Base-by-base conservation (phyloP, 2,888 invertebrate species). In the Hoplodrina ambigua region DNA sequence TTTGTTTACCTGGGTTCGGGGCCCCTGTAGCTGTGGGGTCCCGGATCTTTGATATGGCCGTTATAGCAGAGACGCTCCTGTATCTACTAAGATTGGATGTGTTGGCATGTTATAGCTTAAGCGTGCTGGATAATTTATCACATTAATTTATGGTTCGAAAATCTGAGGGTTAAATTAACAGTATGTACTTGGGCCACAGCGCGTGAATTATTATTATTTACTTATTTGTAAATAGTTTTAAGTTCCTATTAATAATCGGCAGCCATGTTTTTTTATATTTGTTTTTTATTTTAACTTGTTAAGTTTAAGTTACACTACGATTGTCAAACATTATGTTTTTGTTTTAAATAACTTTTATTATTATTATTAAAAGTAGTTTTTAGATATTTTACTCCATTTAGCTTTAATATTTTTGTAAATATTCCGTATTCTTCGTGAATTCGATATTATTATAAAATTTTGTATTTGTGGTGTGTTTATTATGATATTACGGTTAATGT, bases 221-320 rank as follows among this genome's bases (percentile, higher is more conserved):
- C 20, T 55, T 72, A 78, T 76, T 69, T 76, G 81, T 85, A 85
- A 49, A 84, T 83, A 86, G 60, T 78, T 74, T 77, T 87, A 81
- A 83, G 88, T 88, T 88, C 89, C 88, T 88, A 87, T 75, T 65
- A 68, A 66, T 71, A 74, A 54, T 56, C 57, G 73, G 52, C 78
- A 72, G 87, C 89, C 88, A 88, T 88, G 85, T 83, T 86, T 73
- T 78, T 59, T 56, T 75, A n/a, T 57, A 54, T 56, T 72, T 78
- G 61, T 81, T 85, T 64, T 75, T 84, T 77, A 72, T 73, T 75
- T 56, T 37, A 44, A 73, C 66, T 78, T 88, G 87, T 87, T 88
- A 87, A 80, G 87, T 86, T 88, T 86, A 78, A 76, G 19, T 74
- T 52, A 57, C 63, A 58, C 13, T 62, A 60, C 65, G 50, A 57